Conservation (phyloP, 2,113 vertebrate genomes). For the Trachemys scripta region DNA sequence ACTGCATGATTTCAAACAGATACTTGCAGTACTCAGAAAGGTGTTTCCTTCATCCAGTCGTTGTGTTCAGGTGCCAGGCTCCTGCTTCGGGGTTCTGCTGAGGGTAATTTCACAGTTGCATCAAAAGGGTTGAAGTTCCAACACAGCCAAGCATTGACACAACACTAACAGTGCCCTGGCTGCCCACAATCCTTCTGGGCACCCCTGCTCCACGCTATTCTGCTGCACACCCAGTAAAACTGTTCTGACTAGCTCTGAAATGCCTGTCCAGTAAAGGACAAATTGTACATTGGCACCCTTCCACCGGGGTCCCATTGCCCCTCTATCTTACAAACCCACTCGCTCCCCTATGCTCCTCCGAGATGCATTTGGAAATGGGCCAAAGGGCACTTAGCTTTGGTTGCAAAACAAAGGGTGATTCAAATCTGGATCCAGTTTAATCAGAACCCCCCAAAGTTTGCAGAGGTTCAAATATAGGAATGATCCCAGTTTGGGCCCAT, state of each 20-base stretch:
- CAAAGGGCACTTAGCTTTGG: neutral
- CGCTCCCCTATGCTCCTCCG: neutral
- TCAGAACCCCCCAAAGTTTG: neutral
- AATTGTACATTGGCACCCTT: neutral
- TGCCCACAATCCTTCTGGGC: neutral
- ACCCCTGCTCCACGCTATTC: fast-evolving
- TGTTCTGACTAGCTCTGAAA: neutral
- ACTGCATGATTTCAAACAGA: neutral
- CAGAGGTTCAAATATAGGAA: neutral
- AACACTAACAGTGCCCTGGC: neutral
- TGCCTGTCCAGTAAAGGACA: neutral
- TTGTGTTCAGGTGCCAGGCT: neutral
- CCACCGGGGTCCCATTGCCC: neutral
- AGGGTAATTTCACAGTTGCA: neutral
- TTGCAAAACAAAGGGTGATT: neutral
- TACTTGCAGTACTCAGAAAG: fast-evolving
- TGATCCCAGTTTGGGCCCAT: neutral
- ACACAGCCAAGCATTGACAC: neutral
- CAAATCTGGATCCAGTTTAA: neutral
- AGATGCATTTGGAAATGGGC: neutral
- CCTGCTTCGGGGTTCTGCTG: neutral
- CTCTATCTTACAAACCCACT: neutral
- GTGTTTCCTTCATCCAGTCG: neutral
- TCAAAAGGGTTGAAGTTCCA: neutral
- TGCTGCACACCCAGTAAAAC: neutral